Conservation (phyloP, 2,113 vertebrate species). For the Cheilinus undulatus region DNA sequence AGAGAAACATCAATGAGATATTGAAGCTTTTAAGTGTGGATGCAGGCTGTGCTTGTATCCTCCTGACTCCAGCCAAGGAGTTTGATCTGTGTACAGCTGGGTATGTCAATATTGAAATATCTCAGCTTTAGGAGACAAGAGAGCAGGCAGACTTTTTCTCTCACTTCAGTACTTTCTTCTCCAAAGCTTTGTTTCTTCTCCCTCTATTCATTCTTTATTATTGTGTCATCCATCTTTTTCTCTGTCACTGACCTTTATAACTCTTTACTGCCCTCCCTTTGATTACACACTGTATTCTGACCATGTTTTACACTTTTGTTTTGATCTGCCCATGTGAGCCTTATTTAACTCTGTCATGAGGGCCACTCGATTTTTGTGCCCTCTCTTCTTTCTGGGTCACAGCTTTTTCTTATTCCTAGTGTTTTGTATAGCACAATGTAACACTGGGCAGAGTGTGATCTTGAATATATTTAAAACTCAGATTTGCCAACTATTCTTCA, state of each 20-base stretch:
- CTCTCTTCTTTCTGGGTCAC: background rate
- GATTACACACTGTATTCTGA: background rate
- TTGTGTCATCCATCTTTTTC: conserved; percentile 21
- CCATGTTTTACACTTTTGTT: background rate
- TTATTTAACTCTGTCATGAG: background rate
- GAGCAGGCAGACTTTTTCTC: conserved; percentile 13
- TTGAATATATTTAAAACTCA: too few species aligned
- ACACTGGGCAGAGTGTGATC: too few species aligned
- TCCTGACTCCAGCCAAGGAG: conserved; percentile 56
- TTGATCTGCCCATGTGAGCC: background rate
- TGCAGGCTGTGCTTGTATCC: conserved; percentile 45
- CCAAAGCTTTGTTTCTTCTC: conserved; percentile 16
- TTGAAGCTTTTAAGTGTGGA: conserved; percentile 61
- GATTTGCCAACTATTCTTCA: too few species aligned
- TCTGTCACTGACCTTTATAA: background rate
- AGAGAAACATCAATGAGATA: conserved; percentile 63
- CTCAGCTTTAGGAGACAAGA: conserved; percentile 35
- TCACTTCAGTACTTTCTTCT: background rate
- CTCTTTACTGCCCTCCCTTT: background rate
- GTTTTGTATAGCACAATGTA: too few species aligned
- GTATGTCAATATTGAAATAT: conserved; percentile 54
- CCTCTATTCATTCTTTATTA: conserved; percentile 12
- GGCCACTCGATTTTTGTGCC: background rate
- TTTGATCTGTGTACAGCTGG: conserved; percentile 31
- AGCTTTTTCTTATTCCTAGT: too few species aligned